Percentiles rank a stretch among this genome's conserved stretches.
These are phyloP conservation scores for Stenurella melanura DNA, from an alignment of 2,888 invertebrate genomes.

Conservation along the genomic window DNA sequence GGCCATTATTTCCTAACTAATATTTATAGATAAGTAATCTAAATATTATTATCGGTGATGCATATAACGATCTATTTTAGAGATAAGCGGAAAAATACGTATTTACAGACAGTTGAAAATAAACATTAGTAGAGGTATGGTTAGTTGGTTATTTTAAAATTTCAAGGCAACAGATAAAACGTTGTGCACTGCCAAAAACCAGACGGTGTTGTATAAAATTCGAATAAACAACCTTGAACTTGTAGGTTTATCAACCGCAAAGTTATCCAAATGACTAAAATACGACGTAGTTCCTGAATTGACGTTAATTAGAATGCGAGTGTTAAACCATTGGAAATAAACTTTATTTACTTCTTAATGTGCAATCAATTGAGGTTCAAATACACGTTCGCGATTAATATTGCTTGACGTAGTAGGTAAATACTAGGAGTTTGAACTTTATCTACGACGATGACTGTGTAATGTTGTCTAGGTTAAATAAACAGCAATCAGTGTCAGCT, in stretches of 20 bases:
- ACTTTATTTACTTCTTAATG: slow-evolving; percentile 19
- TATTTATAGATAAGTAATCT: slow-evolving; percentile 44
- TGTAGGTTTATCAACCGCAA: slow-evolving; percentile 71
- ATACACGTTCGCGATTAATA: slow-evolving; percentile 14
- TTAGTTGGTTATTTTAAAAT: slow-evolving; percentile 46
- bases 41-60: slow-evolving; percentile 49
- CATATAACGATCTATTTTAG: slow-evolving; percentile 39
- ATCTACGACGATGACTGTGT: slow-evolving; percentile 8
- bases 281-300: slow-evolving; percentile 61
- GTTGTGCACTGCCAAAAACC: slow-evolving; percentile 48
- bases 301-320: slow-evolving; percentile 38
- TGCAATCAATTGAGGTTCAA: slow-evolving; percentile 21
- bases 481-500: background rate
- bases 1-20: slow-evolving; percentile 34
- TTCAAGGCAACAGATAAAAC: slow-evolving; percentile 49
- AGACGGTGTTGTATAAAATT: slow-evolving; percentile 44
- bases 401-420: slow-evolving; percentile 27
- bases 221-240: slow-evolving; percentile 69
- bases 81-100: slow-evolving; percentile 45
- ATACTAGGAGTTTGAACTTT: slow-evolving; percentile 27
- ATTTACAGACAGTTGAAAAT: slow-evolving; percentile 40
- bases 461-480: slow-evolving; percentile 21
- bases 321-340: slow-evolving; percentile 24
- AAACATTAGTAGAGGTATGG: slow-evolving; percentile 38
- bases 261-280: slow-evolving; percentile 62